Conservation (phyloP, 2,797 vertebrate species). For the Hapalemur alaotrensis region DNA sequence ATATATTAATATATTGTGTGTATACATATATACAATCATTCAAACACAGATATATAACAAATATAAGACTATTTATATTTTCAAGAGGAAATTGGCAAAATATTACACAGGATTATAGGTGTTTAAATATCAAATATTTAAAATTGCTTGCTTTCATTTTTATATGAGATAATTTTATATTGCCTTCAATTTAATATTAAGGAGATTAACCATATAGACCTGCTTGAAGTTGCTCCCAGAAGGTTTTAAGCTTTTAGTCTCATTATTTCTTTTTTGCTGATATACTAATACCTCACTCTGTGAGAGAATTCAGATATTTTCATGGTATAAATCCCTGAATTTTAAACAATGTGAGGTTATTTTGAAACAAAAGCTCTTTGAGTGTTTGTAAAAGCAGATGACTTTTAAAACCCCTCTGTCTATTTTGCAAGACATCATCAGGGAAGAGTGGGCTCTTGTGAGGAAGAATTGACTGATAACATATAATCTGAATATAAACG, state of each 20-base stretch:
- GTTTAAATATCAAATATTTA: neutral
- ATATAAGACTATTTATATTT: neutral
- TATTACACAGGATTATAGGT: neutral
- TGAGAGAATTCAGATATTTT: neutral
- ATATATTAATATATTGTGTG: neutral
- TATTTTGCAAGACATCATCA: neutral
- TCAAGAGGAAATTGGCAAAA: neutral
- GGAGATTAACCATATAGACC: neutral
- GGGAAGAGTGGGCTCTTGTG: neutral
- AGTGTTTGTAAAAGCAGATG: neutral
- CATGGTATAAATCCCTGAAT: neutral
- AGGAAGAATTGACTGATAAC: neutral
- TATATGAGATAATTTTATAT: neutral
- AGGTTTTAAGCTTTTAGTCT: neutral
- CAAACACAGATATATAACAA: neutral
- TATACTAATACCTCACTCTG: neutral
- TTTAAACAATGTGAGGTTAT: neutral
- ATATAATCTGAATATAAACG: neutral
- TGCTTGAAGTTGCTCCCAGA: neutral
- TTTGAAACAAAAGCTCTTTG: neutral
- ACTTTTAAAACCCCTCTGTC: neutral
- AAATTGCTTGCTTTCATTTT: neutral
- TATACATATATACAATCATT: neutral
- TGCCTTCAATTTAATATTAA: neutral
- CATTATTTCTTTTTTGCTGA: neutral